Conservation (phyloP, 2,113 vertebrate species). For the Menidia beryllina region DNA sequence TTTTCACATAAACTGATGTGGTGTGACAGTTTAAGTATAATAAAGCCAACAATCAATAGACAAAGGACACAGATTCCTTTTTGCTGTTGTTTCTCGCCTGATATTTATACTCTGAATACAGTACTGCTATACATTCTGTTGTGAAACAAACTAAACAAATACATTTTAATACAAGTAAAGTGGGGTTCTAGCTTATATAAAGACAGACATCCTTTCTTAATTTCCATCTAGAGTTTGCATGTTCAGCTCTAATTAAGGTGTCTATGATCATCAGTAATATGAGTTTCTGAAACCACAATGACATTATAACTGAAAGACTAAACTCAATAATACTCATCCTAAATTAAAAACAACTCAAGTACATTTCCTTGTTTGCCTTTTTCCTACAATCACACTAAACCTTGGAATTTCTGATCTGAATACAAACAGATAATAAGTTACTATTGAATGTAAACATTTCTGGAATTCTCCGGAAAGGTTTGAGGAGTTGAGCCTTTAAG, state of each 20-base stretch:
- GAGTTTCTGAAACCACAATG: slow-evolving; percentile 12
- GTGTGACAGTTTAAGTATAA: slow-evolving; percentile 44
- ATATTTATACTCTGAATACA: slow-evolving; percentile 39
- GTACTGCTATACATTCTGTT: slow-evolving; percentile 40
- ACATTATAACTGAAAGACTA: slow-evolving; percentile 2
- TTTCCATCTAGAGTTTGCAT: slow-evolving; percentile 29
- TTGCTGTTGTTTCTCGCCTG: neutral
- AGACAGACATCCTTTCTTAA: slow-evolving; percentile 11
- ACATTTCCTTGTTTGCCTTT: neutral
- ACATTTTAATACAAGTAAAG: slow-evolving; percentile 38
- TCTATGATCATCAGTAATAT: slow-evolving; percentile 31
- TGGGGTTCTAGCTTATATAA: slow-evolving; percentile 14
- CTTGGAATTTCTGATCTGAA: slow-evolving; percentile 22
- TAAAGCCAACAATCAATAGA: slow-evolving; percentile 47
- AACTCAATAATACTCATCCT: slow-evolving; percentile 6
- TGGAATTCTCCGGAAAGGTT: slow-evolving; percentile 1
- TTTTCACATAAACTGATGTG: slow-evolving; percentile 44
- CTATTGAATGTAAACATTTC: neutral
- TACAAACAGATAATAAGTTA: slow-evolving; percentile 54
- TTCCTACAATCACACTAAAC: slow-evolving; percentile 36
- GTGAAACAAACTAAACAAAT: slow-evolving; percentile 52
- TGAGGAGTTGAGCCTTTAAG: slow-evolving; percentile 9
- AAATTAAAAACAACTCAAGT: slow-evolving; percentile 17
- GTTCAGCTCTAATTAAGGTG: slow-evolving; percentile 7
- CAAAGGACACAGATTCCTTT: slow-evolving; percentile 8